Percentiles rank a stretch among this genome's conserved stretches.
Evolutionary conservation across 92 coral and sea anemone species (phyloP).

Genomic region (Bergia sp.): DNA sequence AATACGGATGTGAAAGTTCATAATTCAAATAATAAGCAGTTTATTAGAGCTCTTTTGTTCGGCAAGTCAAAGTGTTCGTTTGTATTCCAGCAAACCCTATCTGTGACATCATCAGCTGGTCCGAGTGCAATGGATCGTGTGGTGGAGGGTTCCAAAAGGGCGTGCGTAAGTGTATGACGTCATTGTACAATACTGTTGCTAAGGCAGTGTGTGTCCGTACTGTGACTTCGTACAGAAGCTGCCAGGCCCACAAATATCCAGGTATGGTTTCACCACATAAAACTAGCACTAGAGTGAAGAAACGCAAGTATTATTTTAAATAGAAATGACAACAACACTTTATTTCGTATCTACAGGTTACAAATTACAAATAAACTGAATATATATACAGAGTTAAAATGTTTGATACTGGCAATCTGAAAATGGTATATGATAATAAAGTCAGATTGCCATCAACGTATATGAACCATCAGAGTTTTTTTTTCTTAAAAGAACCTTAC

Average conservation of each 20-base stretch:
- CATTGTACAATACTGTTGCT: neutral
- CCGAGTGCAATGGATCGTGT: slow-evolving; percentile 6
- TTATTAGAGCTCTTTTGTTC: neutral
- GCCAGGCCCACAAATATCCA: neutral
- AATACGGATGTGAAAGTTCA: no score
- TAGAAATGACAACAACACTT: no score
- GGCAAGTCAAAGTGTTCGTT: neutral
- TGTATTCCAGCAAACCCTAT: neutral
- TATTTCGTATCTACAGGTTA: no score
- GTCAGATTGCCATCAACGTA: no score
- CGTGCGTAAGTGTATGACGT: slow-evolving; percentile 8
- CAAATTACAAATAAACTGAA: no score
- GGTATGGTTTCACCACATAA: neutral
- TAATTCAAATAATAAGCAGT: neutral
- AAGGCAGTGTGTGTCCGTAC: neutral
- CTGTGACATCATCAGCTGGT: neutral
- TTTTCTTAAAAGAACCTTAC: no score
- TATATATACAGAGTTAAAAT: no score
- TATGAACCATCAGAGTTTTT: no score
- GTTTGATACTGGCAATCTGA: no score
- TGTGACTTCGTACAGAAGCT: neutral
- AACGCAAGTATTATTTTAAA: no score
- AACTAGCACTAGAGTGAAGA: neutral
- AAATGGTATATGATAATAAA: no score
- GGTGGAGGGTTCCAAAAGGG: neutral